A percentile compares a stretch with the other conserved stretches of the same genome.
Evolutionary conservation across 2,797 vertebrate species (phyloP).

Genomic region (Pangasius djambal): DNA sequence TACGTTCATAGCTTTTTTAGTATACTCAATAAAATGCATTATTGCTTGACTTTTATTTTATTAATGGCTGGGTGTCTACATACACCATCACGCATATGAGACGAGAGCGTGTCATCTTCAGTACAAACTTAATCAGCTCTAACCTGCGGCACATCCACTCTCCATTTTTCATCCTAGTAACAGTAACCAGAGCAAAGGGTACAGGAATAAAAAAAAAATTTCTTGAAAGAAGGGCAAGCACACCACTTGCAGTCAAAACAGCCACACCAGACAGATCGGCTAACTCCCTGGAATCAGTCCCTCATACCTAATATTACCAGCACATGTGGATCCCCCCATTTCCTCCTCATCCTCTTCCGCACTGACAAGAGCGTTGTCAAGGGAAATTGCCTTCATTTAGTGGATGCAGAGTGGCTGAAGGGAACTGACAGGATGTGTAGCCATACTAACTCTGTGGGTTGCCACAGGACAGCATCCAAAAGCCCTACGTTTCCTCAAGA

Average conservation of each 20-base stretch:
- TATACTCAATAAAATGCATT: neutral
- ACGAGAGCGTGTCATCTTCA: neutral
- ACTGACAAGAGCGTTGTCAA: conserved; percentile 39
- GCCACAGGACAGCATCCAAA: conserved; percentile 26
- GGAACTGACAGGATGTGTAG: conserved; percentile 26
- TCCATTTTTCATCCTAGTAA: neutral
- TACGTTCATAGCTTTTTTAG: neutral
- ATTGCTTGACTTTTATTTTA: too few species aligned
- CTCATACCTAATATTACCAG: conserved; percentile 40
- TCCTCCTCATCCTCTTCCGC: conserved; percentile 39
- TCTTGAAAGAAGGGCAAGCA: conserved; percentile 50
- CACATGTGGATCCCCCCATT: conserved; percentile 26
- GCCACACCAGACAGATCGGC: conserved; percentile 42
- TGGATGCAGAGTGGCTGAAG: conserved; percentile 40
- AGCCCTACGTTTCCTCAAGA: conserved; percentile 14
- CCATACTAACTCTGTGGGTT: conserved; percentile 4
- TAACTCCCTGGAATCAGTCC: conserved; percentile 37
- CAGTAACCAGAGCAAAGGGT: conserved; percentile 14
- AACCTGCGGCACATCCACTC: neutral
- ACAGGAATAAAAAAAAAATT: conserved; percentile 37
- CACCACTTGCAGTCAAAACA: conserved; percentile 32
- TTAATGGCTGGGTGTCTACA: neutral
- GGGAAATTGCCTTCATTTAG: conserved; percentile 50
- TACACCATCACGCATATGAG: neutral
- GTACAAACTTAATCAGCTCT: neutral